phyloP scores from a whole-genome alignment of 2,888 invertebrate genomes.

The Halictus quadricinctus region DNA sequence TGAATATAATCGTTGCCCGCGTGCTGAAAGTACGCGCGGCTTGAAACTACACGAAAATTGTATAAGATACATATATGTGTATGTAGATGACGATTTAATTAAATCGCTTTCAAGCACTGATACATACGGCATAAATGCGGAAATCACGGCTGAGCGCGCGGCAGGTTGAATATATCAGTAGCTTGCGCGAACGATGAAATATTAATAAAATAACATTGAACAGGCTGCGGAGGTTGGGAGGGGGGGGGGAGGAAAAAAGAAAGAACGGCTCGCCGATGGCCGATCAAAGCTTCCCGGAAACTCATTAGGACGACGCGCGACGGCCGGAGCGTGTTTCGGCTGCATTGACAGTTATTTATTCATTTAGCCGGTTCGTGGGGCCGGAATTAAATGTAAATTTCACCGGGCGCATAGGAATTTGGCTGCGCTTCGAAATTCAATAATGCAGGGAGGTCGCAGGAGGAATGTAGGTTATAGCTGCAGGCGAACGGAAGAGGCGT shows the following conservation, averaged over 20 bases:
- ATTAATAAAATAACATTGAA: conserved; percentile 11
- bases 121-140: neutral
- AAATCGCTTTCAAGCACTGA: conserved; percentile 2
- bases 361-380: conserved; percentile 29
- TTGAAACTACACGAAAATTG: conserved; percentile 3
- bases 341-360: conserved; percentile 39
- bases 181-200: neutral
- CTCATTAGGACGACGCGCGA: neutral
- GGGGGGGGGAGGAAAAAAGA: neutral
- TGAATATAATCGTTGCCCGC: neutral
- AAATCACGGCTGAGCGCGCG: too few species aligned
- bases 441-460: conserved; percentile 42
- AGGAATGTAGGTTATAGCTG: conserved; percentile 44
- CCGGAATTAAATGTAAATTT: conserved; percentile 53
- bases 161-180: neutral
- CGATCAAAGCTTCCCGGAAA: neutral
- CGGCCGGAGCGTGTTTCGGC: neutral
- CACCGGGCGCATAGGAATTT: conserved; percentile 32
- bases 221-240: neutral
- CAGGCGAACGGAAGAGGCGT: conserved; percentile 2
- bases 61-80: neutral
- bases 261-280: neutral
- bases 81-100: conserved; percentile 3
- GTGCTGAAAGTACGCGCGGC: neutral
- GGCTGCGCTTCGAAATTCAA: conserved; percentile 49